Base-by-base conservation (phyloP, 2,888 invertebrate genomes). In the Schizaphis graminum region DNA sequence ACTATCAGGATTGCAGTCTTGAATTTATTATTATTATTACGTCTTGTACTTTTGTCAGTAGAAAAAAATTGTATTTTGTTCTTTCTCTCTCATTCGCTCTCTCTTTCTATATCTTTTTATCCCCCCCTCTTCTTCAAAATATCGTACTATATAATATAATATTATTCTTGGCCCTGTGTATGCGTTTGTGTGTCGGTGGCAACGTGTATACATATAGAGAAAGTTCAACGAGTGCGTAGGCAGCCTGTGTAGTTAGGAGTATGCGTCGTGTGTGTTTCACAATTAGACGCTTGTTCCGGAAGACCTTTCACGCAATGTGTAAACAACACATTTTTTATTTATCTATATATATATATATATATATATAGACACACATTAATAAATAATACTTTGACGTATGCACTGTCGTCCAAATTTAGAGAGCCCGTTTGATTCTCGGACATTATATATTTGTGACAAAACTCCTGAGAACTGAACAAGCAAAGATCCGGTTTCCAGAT, bases 271-370 rank as follows among this genome's bases (percentile, higher is more conserved):
- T 90, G 57, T 93, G 93, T 94, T 94, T 94, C 94, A 94, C 91
- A 94, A 91, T 94, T 91, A 91, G 61, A 94, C 94, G 86, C 86
- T 94, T 94, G 94, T 94, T 94, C 94, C 94, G 94, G 94, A 91
- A 94, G 91, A 86, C 94, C 94, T 94, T 94, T 94, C 94, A 94
- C 94, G 44, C 61, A 87, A 90, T 85, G 57, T 86, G 94, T 94
- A 94, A 94, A 94, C 94, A 94, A 94, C 94, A 49, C 57, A 89
- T 88, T 88, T 67, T 41, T 35, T 92, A 88, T 89, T 16, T 53
- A 53, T 53, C 13, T 49, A 10, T 53, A 53, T 53, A 53, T 67
- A 35, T 53, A 53, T 67, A 35, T 41, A 77, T 88, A 13, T n/a
- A 3, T 77, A 21, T 35, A 77, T 77, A 77, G 16, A 35, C 35